Base-by-base conservation (phyloP, 2,113 vertebrate genomes). In the Pseudorectes ferrugineus region DNA sequence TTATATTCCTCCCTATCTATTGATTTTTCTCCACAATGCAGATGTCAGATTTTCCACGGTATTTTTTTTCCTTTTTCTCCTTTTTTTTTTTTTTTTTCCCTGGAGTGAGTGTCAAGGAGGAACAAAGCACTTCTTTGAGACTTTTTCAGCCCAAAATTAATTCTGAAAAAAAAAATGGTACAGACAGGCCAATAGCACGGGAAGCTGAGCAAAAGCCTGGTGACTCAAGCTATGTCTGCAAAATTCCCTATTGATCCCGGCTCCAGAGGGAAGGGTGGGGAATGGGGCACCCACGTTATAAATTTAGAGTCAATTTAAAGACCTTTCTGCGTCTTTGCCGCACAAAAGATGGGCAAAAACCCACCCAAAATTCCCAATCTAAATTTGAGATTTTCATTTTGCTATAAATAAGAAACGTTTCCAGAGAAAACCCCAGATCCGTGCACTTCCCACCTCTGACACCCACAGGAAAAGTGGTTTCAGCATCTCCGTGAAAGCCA, bases 71-170 rank as follows among this genome's bases (percentile, higher is more conserved):
- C 25, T 17, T 24, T 11, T 46, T 66, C 11, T n/a, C 16, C 15
- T 4, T 33, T 43, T 86, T 95, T 93, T 62, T 93, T 62, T 24
- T 6, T 23, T 10, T 74, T 62, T 23, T 23, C 96, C 92, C 90
- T 93, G 94, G 96, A 96, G 95, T 91, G 93, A 97, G 97, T 96
- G 97, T 98, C 97, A 97, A 92, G 90, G 89, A 96, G 96, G 97
- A 98, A 98, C 98, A 98, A 98, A 98, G 97, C 92, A 22, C 93
- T 95, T 95, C 97, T 97, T 98, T 98, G 95, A 98, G 96, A 85
- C 96, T 94, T 97, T 97, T 97, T 97, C 97, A 97, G 96, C 92
- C 96, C 97, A 96, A 97, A 98, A 98, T 97, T 96, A 97, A 97
- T 97, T 96, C 96, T 90, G 74, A 66, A 65, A 24, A 24, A n/a